Evolutionary conservation across 2,797 vertebrate genomes (phyloP).

Genomic region (Rhinatrema bivittatum): DNA sequence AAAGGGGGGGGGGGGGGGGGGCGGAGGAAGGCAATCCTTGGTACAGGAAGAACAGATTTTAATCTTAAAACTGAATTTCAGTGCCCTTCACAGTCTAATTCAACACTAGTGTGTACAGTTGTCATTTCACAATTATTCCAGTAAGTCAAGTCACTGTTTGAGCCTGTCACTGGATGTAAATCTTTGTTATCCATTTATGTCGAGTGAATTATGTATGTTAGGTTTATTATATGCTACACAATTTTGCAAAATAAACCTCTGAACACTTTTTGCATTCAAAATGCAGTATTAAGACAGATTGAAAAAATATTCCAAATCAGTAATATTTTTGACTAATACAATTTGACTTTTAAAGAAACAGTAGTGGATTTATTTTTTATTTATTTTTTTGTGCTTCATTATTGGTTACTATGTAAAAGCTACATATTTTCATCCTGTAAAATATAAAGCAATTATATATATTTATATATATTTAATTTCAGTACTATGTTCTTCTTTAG

Average conservation of each 20-base stretch:
- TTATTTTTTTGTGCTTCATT: too few relatives aligned
- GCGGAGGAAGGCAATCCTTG: slow-evolving; percentile 30
- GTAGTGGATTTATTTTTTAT: too few relatives aligned
- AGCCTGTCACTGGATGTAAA: slow-evolving; percentile 8
- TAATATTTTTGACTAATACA: too few relatives aligned
- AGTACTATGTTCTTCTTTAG: too few relatives aligned
- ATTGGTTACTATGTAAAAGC: too few relatives aligned
- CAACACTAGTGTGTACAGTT: slow-evolving; percentile 13
- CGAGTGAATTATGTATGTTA: slow-evolving; percentile 26
- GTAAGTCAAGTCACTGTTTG: slow-evolving; percentile 7
- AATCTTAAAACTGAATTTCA: slow-evolving; percentile 55
- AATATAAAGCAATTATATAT: too few relatives aligned
- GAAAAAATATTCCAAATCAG: too few relatives aligned
- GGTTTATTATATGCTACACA: slow-evolving; percentile 4
- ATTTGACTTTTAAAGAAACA: too few relatives aligned
- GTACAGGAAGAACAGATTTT: slow-evolving; percentile 49
- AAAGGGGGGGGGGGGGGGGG: slow-evolving; percentile 20
- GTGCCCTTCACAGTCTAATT: slow-evolving; percentile 10
- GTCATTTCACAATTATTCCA: slow-evolving; percentile 15
- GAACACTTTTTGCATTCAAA: slow-evolving; percentile 21
- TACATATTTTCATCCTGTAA: too few relatives aligned
- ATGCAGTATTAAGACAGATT: slow-evolving; percentile 4
- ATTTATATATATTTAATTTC: too few relatives aligned
- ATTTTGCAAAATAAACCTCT: slow-evolving; percentile 23
- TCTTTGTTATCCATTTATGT: slow-evolving; percentile 23